Conservation (phyloP, 2,113 vertebrate genomes). For the Hystrix brachyura region DNA sequence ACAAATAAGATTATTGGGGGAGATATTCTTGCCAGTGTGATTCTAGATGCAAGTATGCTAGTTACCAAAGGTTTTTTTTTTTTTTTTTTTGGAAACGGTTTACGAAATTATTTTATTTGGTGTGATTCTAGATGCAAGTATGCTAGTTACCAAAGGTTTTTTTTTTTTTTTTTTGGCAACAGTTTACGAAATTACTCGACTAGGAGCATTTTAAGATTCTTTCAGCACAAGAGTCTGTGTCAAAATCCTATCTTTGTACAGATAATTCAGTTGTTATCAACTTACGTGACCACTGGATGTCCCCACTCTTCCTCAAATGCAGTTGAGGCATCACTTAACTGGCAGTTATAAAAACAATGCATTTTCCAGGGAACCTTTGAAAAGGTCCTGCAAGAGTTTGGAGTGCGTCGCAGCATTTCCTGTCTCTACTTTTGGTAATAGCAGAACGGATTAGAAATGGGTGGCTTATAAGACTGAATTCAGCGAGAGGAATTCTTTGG, state of each 20-base stretch:
- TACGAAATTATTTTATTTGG: constrained; percentile 46
- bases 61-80: neutral
- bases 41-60: neutral
- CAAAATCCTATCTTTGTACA: constrained; percentile 73
- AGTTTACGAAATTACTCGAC: constrained; percentile 60
- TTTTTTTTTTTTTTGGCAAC: neutral
- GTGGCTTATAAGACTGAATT: neutral
- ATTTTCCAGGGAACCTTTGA: neutral
- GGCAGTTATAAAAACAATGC: constrained; percentile 59
- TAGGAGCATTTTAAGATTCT: constrained; percentile 69
- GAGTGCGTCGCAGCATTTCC: neutral
- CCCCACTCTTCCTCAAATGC: constrained; percentile 87
- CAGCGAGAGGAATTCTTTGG: neutral
- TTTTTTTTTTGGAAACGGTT: constrained; percentile 11
- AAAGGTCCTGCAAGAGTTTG: neutral
- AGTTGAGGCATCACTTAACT: constrained; percentile 6
- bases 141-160: neutral
- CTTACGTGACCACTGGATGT: constrained; percentile 88
- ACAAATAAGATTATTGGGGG: neutral
- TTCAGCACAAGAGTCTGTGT: constrained; percentile 73
- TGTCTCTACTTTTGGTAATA: neutral
- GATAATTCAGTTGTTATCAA: constrained; percentile 82
- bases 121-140: neutral
- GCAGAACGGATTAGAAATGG: neutral
- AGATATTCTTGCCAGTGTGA: neutral